Conservation (phyloP, 2,797 vertebrate species). For the Schizopygopsis malacanthus region DNA sequence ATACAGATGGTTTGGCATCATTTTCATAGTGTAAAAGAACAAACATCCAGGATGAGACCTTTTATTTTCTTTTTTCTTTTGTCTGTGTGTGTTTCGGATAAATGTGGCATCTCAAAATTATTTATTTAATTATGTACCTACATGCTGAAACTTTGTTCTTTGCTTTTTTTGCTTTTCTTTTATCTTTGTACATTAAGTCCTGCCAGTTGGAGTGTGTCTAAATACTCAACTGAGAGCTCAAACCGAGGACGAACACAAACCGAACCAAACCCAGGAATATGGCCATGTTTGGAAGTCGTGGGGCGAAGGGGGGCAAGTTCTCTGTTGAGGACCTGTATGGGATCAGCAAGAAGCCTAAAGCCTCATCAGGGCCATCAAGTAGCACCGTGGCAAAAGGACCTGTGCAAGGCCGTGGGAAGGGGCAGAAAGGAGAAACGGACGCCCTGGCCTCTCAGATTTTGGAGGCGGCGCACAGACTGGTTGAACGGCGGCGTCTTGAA, state of each 20-base stretch:
- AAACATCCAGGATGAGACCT: not conserved
- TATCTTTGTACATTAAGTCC: not conserved
- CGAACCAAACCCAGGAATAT: not conserved
- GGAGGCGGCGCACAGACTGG: conserved; percentile 75
- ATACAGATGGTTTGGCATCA: not conserved
- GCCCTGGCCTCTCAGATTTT: conserved; percentile 77
- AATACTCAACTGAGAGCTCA: not conserved
- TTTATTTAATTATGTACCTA: not conserved
- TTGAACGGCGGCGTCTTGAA: conserved; percentile 78
- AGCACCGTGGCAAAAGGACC: conserved; percentile 67
- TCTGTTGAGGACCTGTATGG: conserved; percentile 84
- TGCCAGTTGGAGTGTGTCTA: not conserved
- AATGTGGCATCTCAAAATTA: conserved; percentile 8
- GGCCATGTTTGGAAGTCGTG: conserved; percentile 79
- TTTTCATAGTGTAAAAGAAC: not conserved
- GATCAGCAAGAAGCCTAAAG: conserved; percentile 83
- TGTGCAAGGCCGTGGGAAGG: conserved; percentile 60
- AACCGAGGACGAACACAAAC: not conserved
- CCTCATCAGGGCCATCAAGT: conserved; percentile 68
- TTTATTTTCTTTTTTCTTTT: not conserved
- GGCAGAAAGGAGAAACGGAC: conserved; percentile 69
- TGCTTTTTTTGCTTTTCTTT: conserved; percentile 12
- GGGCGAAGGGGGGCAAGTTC: conserved; percentile 80
- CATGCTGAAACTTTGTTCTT: not conserved
- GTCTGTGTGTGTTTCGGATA: not conserved